Evolutionary conservation across 2,888 invertebrate species (phyloP).

Genomic region (Hemaris fuciformis): DNA sequence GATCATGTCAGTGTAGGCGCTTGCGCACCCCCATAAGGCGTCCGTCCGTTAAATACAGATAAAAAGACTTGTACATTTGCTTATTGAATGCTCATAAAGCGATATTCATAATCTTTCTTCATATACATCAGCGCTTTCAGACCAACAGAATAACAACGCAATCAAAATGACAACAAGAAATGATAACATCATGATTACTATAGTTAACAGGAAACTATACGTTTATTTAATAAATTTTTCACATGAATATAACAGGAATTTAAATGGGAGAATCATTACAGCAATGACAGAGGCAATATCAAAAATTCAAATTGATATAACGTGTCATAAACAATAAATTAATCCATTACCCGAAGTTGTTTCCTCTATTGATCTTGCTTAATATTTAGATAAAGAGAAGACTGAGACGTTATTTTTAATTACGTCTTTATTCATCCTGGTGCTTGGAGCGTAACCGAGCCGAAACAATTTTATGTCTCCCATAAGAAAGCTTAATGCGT

Average conservation of each 20-base stretch:
- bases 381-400: slow-evolving; percentile 26
- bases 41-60: slow-evolving; percentile 15
- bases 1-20: slow-evolving; percentile 52
- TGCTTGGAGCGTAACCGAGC: slow-evolving; percentile 47
- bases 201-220: too few relatives aligned
- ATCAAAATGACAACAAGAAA: not conserved
- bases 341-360: slow-evolving; percentile 35
- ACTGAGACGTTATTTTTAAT: slow-evolving; percentile 54
- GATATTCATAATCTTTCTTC: slow-evolving; percentile 2
- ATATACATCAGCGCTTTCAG: not conserved
- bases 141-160: not conserved
- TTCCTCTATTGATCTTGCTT: slow-evolving; percentile 41
- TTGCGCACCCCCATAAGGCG: slow-evolving; percentile 34
- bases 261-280: not conserved
- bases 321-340: not conserved
- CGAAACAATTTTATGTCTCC: slow-evolving; percentile 54
- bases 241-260: not conserved
- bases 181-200: too few relatives aligned
- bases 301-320: not conserved
- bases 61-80: slow-evolving; percentile 23
- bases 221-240: too few relatives aligned
- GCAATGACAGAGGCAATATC: not conserved
- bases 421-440: slow-evolving; percentile 51
- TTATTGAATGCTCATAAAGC: not conserved
- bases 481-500: slow-evolving; percentile 59